Evolutionary conservation across 1,140 invertebrate species (phyloP).

Genomic region (Acromyrmex echinatior): DNA sequence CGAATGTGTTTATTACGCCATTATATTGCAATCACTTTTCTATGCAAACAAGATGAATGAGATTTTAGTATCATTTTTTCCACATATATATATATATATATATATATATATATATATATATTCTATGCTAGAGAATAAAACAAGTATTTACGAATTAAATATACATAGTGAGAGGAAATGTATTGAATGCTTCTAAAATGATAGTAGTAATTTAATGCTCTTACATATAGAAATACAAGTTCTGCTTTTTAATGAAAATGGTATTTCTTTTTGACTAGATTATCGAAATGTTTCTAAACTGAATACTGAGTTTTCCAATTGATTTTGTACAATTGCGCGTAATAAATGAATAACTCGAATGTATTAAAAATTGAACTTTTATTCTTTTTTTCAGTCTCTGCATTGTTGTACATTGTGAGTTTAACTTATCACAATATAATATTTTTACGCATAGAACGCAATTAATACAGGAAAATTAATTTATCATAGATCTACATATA

Average conservation of each 20-base stretch:
- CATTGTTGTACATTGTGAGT: slow-evolving; percentile 54
- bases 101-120: slow-evolving; percentile 26
- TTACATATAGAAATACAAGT: slow-evolving; percentile 47
- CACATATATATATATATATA: slow-evolving; percentile 32
- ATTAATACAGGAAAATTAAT: slow-evolving; percentile 30
- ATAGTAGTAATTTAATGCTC: slow-evolving; percentile 29
- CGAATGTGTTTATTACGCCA: background rate
- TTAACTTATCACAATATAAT: slow-evolving; percentile 54
- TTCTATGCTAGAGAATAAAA: slow-evolving; percentile 32
- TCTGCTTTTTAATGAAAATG: slow-evolving; percentile 32
- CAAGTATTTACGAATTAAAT: slow-evolving; percentile 39
- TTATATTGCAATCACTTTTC: slow-evolving; percentile 44
- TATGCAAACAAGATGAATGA: slow-evolving; percentile 20
- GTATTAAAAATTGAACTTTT: slow-evolving; percentile 69
- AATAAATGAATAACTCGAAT: slow-evolving; percentile 47
- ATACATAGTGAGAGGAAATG: slow-evolving; percentile 41
- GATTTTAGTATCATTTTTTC: background rate
- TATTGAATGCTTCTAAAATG: slow-evolving; percentile 54
- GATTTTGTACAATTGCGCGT: slow-evolving; percentile 56
- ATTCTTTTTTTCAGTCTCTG: slow-evolving; percentile 68
- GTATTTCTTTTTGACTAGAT: slow-evolving; percentile 11
- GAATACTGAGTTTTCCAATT: slow-evolving; percentile 19
- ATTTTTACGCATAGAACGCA: slow-evolving; percentile 46
- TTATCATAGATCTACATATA: slow-evolving; percentile 38
- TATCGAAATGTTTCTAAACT: slow-evolving; percentile 1